Base-by-base conservation (phyloP, 2,888 invertebrate genomes). In the Ypsolopha scabrella region DNA sequence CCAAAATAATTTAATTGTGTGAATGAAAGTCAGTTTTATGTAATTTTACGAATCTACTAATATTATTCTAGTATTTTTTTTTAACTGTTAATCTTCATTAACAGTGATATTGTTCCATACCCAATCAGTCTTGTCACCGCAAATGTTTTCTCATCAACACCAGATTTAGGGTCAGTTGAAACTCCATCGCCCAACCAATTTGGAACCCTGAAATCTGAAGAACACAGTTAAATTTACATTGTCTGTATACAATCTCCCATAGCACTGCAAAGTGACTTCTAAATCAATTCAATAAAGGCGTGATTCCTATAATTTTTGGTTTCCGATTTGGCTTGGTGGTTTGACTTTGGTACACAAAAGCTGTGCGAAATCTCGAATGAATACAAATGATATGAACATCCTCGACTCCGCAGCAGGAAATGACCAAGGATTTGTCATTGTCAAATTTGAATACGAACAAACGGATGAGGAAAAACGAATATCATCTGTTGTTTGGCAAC, bases 381-480 rank as follows among this genome's bases (percentile, higher is more conserved):
- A 80, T 80, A 82, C 72, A 81, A 82, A 80, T 77, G 80, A 80
- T 72, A 72, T 73, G 73, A 73, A 79, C 76, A 77, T 79, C 80
- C 24, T 24, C 80, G 72, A 68, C 60, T 59, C 56, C 51, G 52
- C 52, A 77, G 64, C 55, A 73, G 81, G 82, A 81, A 80, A 80
- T 75, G 70, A 69, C 80, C 78, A 75, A 66, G 67, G 72, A 83
- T 83, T 80, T 82, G 82, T 82, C 83, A 80, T 61, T 75, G 81
- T 83, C 82, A 81, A 76, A 82, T 83, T 83, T 83, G 80, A 83
- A 83, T 83, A 75, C 77, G 70, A 70, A 73, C 44, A 65, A 71
- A 58, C 75, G 75, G 77, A 76, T 75, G 76, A 67, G 75, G 80
- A 78, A 78, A 80, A 79, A 80, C 80, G 80, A 78, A 75, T 67